Percentiles rank a stretch among this genome's conserved stretches.
phyloP scores from a whole-genome alignment of 2,113 vertebrate species.

The Vombatus ursinus region DNA sequence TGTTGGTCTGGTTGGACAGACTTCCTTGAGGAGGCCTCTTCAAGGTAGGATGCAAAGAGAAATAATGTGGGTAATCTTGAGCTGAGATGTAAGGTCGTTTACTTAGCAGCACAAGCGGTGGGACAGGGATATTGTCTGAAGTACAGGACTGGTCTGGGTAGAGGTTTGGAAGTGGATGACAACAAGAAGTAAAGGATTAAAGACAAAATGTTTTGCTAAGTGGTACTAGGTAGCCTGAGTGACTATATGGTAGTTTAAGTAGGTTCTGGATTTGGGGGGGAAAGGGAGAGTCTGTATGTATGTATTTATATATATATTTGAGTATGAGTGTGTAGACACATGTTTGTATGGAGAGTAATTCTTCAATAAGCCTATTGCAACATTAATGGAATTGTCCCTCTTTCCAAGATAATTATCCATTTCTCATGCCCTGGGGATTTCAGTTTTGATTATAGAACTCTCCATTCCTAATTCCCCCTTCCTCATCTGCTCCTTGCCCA shows the following conservation, averaged over 20 bases:
- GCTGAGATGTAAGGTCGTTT: too few species aligned
- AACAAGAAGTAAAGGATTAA: not conserved
- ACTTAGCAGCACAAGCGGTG: too few species aligned
- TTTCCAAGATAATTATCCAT: not conserved
- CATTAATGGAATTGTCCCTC: not conserved
- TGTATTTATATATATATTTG: not conserved
- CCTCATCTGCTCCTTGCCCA: not conserved
- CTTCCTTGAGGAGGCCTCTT: too few species aligned
- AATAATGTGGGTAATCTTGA: too few species aligned
- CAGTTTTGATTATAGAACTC: not conserved
- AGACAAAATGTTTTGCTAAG: not conserved
- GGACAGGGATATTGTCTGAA: too few species aligned
- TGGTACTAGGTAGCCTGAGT: not conserved
- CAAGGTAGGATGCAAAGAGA: too few species aligned
- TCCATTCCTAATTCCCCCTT: not conserved
- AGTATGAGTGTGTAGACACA: not conserved
- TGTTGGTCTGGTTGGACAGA: too few species aligned
- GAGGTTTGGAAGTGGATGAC: not conserved
- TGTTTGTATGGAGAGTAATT: not conserved
- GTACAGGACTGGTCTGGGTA: too few species aligned
- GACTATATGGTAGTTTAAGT: not conserved
- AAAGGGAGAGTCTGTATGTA: not conserved
- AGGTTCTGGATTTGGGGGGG: not conserved
- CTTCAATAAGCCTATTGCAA: not conserved
- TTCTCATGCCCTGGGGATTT: not conserved